Evolutionary conservation across 1,140 invertebrate genomes (phyloP).

Genomic region (Maniola jurtina): DNA sequence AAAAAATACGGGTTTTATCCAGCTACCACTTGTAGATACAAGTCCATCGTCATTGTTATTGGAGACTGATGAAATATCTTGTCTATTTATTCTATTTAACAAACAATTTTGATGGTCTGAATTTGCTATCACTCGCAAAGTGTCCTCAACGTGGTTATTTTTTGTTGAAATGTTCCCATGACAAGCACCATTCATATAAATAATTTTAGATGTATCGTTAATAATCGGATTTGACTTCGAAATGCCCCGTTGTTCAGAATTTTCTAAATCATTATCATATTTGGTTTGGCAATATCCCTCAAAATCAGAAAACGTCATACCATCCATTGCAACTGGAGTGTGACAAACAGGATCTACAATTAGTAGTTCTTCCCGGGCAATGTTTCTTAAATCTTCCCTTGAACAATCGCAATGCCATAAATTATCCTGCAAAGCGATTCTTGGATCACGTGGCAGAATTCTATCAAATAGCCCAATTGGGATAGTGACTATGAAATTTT

Average conservation of each 20-base stretch:
- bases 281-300: conserved; percentile 39
- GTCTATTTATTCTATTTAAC: conserved; percentile 19
- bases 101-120: conserved; percentile 27
- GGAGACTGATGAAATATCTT: conserved; percentile 3
- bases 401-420: conserved; percentile 58
- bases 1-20: conserved; percentile 48
- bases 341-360: conserved; percentile 51
- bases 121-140: conserved; percentile 13
- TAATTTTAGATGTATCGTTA: conserved; percentile 12
- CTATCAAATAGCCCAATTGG: conserved; percentile 48
- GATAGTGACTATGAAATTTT: conserved; percentile 55
- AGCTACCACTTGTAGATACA: conserved; percentile 15
- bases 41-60: background rate
- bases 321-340: conserved; percentile 39
- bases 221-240: background rate
- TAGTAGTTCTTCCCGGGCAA: conserved; percentile 38
- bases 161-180: conserved; percentile 1
- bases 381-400: conserved; percentile 39
- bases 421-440: conserved; percentile 59
- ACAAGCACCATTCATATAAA: conserved; percentile 37
- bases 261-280: background rate
- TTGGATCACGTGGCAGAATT: conserved; percentile 37
- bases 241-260: background rate
- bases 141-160: conserved; percentile 1
- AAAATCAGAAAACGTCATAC: conserved; percentile 49